Percentiles rank a stretch among this genome's conserved stretches.
Conservation (phyloP, 1,140 invertebrate species). For the Scaptomyza graminum region DNA sequence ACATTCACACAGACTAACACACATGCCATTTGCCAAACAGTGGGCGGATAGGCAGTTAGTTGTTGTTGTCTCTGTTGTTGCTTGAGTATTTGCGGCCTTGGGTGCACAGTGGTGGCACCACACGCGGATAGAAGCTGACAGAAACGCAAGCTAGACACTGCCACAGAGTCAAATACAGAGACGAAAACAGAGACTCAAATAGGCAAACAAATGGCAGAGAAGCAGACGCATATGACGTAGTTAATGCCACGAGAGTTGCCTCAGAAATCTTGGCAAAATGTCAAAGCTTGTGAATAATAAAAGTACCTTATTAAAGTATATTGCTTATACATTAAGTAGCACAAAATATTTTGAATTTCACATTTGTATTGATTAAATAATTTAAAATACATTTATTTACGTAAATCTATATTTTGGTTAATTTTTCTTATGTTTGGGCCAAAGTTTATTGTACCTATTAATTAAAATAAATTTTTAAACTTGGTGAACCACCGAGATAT, state of each 20-base stretch:
- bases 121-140: conserved; percentile 16
- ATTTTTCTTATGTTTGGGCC: no score
- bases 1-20: conserved; percentile 21
- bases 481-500: conserved; percentile 17
- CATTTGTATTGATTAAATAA: no score
- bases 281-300: no score
- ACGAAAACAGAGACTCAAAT: conserved; percentile 9
- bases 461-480: no score
- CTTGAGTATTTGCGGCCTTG: conserved; percentile 65
- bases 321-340: no score
- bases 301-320: no score
- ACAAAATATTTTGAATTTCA: no score
- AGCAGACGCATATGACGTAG: conserved; percentile 19
- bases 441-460: no score
- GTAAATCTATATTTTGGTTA: no score
- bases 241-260: conserved; percentile 22
- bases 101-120: conserved; percentile 67
- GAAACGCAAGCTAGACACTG: conserved; percentile 19
- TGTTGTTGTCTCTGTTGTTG: conserved; percentile 38
- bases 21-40: neutral
- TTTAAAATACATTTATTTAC: no score
- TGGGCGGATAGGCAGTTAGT: conserved; percentile 4
- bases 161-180: conserved; percentile 19
- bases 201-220: conserved; percentile 29
- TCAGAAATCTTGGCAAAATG: neutral